Base-by-base conservation (phyloP, 2,113 vertebrate genomes). In the Deroptyus accipitrinus region DNA sequence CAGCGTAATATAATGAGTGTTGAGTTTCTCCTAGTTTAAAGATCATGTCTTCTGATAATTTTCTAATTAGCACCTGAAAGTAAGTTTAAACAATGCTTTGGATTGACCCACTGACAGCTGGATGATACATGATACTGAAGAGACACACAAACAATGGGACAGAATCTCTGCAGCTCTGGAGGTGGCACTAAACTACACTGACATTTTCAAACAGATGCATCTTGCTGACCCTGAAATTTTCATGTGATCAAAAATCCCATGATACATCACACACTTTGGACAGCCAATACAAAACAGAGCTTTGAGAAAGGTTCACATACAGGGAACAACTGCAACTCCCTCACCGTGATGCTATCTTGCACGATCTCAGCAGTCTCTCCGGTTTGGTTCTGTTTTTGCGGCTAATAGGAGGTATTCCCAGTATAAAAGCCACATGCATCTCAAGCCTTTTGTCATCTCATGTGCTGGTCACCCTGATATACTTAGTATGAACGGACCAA, bases 361-460 rank as follows among this genome's bases (percentile, higher is more conserved):
- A 28, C 0, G 0, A 10, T 24, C 75, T 46, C 42, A 41, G 37
- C 42, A 33, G n/a, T 28, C 30, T 20, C 61, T 37, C 70, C 15
- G 15, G 7, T 37, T 42, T 14, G 9, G 27, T 68, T 11, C n/a
- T 41, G 49, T 37, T 81, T 70, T 66, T 81, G 37, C 25, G 17
- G 24, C 28, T 39, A 59, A 51, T 14, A n/a, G 13, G 37, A 31
- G 18, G 25, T 31, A 61, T 61, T 41, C 12, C n/a, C 52, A 20
- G 25, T 5, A 11, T 35, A 54, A 73, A 17, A 73, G 51, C 28
- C 28, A 59, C 28, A 7, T 5, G 13, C 37, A 57, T 23, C 35
- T 81, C 23, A 35, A 52, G 28, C 51, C 39, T 46, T 75, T 31
- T 59, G 37, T 64, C n/a, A 59, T 3, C 17, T 41, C 49, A 46